These are phyloP conservation scores for Centropyge bicolor DNA, from an alignment of 2,797 vertebrate species.

Conservation along the genomic window DNA sequence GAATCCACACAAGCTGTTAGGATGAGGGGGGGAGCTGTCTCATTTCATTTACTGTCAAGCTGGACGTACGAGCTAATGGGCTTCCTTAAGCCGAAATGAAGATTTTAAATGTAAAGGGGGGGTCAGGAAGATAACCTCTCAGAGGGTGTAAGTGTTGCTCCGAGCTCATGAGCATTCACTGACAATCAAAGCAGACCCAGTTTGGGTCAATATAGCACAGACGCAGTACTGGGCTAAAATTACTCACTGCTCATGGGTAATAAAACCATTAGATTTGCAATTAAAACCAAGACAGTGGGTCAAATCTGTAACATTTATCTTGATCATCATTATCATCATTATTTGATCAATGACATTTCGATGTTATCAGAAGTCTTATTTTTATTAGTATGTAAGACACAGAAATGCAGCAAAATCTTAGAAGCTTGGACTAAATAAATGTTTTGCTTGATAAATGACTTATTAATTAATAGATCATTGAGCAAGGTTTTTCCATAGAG, in stretches of 20 bases:
- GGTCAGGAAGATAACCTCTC: constrained; percentile 42
- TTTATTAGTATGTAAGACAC: background rate
- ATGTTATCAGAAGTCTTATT: background rate
- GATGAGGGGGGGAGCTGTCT: constrained; percentile 40
- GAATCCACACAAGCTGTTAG: constrained; percentile 56
- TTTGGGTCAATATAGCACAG: background rate
- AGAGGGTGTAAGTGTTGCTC: constrained; percentile 27
- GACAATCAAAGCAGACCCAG: constrained; percentile 11
- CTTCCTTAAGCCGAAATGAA: constrained; percentile 65
- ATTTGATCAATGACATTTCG: background rate
- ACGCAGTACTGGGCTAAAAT: background rate
- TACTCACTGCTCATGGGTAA: background rate
- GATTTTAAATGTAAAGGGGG: constrained; percentile 37
- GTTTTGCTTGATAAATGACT: background rate
- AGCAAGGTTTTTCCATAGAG: background rate
- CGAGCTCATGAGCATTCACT: constrained; percentile 10
- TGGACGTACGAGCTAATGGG: constrained; percentile 60
- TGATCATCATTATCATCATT: background rate
- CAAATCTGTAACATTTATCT: background rate
- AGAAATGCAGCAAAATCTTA: background rate
- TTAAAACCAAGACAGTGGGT: background rate
- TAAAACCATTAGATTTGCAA: background rate
- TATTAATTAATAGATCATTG: background rate
- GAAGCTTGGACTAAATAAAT: background rate
- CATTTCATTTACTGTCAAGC: constrained; percentile 72